A percentile compares a stretch with the other conserved stretches of the same genome.
Evolutionary conservation across 2,113 vertebrate species (phyloP).

Genomic region (Bubo blakistoni): DNA sequence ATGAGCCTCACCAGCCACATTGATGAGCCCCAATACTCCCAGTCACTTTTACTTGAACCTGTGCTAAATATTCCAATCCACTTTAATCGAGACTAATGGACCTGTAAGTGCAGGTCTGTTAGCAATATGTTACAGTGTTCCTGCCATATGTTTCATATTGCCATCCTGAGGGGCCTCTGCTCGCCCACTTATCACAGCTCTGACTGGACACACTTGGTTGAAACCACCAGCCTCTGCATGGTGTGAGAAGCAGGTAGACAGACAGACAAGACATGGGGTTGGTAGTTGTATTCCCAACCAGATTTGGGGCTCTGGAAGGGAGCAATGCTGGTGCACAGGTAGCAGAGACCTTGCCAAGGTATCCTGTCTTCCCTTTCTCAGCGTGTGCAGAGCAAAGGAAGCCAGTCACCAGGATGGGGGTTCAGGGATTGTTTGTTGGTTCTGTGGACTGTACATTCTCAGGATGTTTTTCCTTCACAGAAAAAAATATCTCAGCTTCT

Average conservation of each 20-base stretch:
- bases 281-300: neutral
- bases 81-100: constrained; percentile 34
- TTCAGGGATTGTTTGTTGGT: neutral
- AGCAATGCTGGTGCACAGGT: neutral
- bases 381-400: neutral
- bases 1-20: neutral
- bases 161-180: neutral
- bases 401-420: neutral
- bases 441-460: neutral
- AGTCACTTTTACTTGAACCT: neutral
- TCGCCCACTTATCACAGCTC: neutral
- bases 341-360: neutral
- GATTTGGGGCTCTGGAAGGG: neutral
- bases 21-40: neutral
- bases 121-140: neutral
- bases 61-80: neutral
- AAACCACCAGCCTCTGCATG: neutral
- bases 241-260: neutral
- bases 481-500: neutral
- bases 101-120: constrained; percentile 12
- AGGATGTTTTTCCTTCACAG: neutral
- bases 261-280: neutral
- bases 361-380: neutral
- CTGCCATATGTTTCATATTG: constrained; percentile 7
- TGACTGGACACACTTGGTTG: neutral